Base-by-base conservation (phyloP, 2,888 invertebrate species). In the Pyrrhia umbra region DNA sequence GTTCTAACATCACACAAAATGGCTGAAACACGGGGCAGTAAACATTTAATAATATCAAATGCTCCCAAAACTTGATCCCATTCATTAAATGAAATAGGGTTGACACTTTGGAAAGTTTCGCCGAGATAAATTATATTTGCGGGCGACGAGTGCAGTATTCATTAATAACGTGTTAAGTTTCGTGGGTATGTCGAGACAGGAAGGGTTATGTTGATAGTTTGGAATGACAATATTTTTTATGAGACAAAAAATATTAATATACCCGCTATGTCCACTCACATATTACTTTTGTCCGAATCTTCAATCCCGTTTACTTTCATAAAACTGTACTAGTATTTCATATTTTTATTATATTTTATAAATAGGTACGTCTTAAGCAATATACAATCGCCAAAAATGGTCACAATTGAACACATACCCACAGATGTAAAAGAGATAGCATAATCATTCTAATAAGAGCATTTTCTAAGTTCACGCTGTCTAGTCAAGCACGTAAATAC, bases 71-170 rank as follows among this genome's bases (percentile, higher is more conserved):
- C 72, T 79, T 80, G 68, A 82, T 82, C 74, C 73, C 75, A 81
- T 84, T 82, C 65, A 84, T 85, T 85, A 84, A 77, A 85, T 83
- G 68, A 88, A 88, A 86, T 84, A 87, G 87, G 89, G 88, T 89
- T 87, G 88, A 88, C 89, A 86, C 77, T 86, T 86, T 61, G 62
- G 77, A 73, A 84, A 88, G 81, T 86, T 83, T 34, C 63, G 80
- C 39, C 10, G 51, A 70, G 77, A 82, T 80, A 79, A 83, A 82
- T 83, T 78, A 81, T 78, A 71, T 78, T 77, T 74, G 78, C 46
- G 65, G 71, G 66, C 62, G 66, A 69, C 63, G 66, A 80, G 52
- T 80, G 75, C 79, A 80, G 55, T 70, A 75, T 65, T 76, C 74
- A 82, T 84, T 83, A 76, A 84, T 81, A 75, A 75, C 65, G 62